Evolutionary conservation across 2,888 invertebrate species (phyloP).

Genomic region (Lymantria dispar): DNA sequence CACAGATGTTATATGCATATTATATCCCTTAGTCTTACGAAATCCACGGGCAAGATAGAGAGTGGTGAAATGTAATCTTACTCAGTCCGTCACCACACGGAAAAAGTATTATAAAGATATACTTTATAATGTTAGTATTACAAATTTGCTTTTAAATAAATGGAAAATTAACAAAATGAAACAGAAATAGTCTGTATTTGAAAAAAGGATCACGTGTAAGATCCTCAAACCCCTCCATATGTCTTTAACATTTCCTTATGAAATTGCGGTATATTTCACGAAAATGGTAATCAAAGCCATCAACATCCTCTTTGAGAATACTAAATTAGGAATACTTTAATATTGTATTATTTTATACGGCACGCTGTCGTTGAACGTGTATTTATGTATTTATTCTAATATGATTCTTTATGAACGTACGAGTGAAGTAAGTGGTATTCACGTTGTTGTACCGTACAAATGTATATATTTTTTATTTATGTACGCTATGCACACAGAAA

Average conservation of each 20-base stretch:
- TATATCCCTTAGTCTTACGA: too few species aligned
- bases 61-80: too few species aligned
- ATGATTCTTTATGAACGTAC: slow-evolving; percentile 17
- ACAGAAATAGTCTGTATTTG: not conserved
- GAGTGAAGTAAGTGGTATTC: too few species aligned
- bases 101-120: too few species aligned
- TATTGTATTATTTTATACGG: not conserved
- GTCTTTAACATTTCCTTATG: slow-evolving; percentile 3
- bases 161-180: not conserved
- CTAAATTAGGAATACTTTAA: slow-evolving; percentile 10
- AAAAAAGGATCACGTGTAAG: slow-evolving; percentile 3
- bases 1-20: too few species aligned
- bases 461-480: too few species aligned
- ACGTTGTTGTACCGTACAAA: too few species aligned
- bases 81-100: too few species aligned
- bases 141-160: not conserved
- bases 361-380: slow-evolving; percentile 9
- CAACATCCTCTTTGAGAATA: slow-evolving; percentile 9
- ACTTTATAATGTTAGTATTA: too few species aligned
- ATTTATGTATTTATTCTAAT: slow-evolving; percentile 18
- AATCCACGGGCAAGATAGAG: too few species aligned
- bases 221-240: not conserved
- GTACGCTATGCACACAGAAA: too few species aligned
- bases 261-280: slow-evolving; percentile 5
- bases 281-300: slow-evolving; percentile 16